phyloP scores from a whole-genome alignment of 2,113 vertebrate species.

The Caloenas nicobarica region DNA sequence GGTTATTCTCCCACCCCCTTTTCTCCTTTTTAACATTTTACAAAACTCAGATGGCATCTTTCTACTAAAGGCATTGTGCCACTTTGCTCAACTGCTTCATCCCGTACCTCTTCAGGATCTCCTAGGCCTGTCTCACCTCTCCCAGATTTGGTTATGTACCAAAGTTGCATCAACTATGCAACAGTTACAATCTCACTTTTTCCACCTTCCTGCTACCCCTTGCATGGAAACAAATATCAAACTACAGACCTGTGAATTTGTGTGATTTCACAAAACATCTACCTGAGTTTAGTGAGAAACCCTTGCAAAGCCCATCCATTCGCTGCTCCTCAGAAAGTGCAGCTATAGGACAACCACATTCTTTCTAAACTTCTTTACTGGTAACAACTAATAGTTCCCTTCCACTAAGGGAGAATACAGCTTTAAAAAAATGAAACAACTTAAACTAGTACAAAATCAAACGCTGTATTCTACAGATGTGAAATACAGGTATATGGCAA shows the following conservation, averaged over 20 bases:
- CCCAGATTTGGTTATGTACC: not conserved
- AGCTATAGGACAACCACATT: not conserved
- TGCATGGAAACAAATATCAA: not conserved
- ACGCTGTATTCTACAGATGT: not conserved
- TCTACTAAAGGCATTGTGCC: not conserved
- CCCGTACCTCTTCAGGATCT: fast-evolving
- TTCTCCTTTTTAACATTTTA: not conserved
- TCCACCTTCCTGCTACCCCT: not conserved
- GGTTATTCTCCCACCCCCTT: not conserved
- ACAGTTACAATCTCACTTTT: not conserved
- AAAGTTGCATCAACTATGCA: not conserved
- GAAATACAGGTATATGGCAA: not conserved
- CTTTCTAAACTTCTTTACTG: not conserved
- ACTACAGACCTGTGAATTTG: not conserved
- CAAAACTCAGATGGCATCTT: not conserved
- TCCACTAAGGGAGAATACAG: not conserved
- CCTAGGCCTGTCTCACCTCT: too few relatives aligned
- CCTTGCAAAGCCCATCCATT: not conserved
- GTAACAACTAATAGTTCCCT: not conserved
- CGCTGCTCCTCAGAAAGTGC: not conserved
- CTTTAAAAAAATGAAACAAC: not conserved
- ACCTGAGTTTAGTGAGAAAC: not conserved
- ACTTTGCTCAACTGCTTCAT: not conserved
- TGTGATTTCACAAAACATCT: not conserved
- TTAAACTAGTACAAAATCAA: not conserved